These are phyloP conservation scores for Elgaria multicarinata DNA, from an alignment of 2,113 vertebrate species.

Conservation along the genomic window DNA sequence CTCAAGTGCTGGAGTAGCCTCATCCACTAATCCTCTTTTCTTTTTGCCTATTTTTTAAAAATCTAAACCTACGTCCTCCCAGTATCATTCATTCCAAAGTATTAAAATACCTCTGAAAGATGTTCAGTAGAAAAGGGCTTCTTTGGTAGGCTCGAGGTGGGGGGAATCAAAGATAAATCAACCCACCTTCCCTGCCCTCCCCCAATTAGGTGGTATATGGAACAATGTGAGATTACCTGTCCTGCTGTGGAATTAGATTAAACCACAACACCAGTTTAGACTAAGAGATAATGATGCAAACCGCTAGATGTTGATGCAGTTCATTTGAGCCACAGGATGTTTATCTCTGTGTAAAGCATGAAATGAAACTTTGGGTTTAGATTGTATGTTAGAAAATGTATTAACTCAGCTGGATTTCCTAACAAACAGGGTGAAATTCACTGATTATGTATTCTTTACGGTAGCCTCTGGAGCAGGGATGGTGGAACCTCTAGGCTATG, in stretches of 20 bases:
- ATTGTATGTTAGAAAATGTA: not conserved
- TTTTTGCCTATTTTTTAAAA: not conserved
- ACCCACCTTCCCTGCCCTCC: not conserved
- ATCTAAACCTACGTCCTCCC: not conserved
- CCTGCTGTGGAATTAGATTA: conserved; percentile 37
- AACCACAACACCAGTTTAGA: conserved; percentile 28
- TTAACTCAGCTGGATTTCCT: not conserved
- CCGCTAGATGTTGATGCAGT: conserved; percentile 40
- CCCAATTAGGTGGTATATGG: conserved; percentile 13
- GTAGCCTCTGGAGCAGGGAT: not conserved
- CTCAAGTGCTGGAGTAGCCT: not conserved
- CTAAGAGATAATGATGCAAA: conserved; percentile 15
- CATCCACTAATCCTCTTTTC: not conserved
- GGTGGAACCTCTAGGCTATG: too few species aligned
- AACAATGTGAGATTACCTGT: conserved; percentile 33
- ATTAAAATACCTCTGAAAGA: not conserved
- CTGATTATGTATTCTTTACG: not conserved
- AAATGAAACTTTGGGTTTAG: not conserved
- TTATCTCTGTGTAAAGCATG: not conserved
- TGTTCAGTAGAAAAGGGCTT: conserved; percentile 38
- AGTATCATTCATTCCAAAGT: not conserved
- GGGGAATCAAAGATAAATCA: conserved; percentile 16
- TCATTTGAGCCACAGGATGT: not conserved
- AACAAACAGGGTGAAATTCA: not conserved
- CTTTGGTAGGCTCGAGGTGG: conserved; percentile 28